phyloP scores from a whole-genome alignment of 1,140 invertebrate species.

The Sitophilus oryzae region DNA sequence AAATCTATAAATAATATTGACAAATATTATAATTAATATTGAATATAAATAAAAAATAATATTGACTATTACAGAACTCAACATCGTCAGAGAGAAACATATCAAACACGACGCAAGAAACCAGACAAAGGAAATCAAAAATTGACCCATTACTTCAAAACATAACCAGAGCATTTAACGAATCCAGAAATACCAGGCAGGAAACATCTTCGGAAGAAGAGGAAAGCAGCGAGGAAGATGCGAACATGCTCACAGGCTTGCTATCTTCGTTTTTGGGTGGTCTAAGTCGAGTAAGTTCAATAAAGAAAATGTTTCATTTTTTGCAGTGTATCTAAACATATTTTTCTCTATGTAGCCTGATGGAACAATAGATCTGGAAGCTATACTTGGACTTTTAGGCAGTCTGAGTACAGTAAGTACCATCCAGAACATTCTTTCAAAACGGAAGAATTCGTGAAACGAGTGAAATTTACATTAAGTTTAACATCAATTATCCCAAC shows the following conservation, averaged over 20 bases:
- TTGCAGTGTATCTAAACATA: neutral
- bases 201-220: slow-evolving; percentile 26
- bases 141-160: slow-evolving; percentile 1
- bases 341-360: no score
- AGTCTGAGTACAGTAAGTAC: slow-evolving; percentile 45
- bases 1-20: no score
- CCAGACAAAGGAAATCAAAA: neutral
- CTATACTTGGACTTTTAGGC: slow-evolving; percentile 37
- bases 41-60: no score
- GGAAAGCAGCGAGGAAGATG: slow-evolving; percentile 26
- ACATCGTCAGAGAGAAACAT: neutral
- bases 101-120: neutral
- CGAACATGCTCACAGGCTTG: slow-evolving; percentile 36
- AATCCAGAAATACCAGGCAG: slow-evolving; percentile 20
- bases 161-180: slow-evolving; percentile 8
- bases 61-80: neutral
- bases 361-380: slow-evolving; percentile 40
- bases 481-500: no score
- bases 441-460: no score
- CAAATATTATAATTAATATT: no score
- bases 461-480: no score
- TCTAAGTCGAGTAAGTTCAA: slow-evolving; percentile 41
- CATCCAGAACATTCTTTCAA: no score
- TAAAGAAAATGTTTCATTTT: neutral
- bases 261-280: slow-evolving; percentile 44